phyloP scores from a whole-genome alignment of 2,113 vertebrate genomes.

The Theristicus caerulescens region DNA sequence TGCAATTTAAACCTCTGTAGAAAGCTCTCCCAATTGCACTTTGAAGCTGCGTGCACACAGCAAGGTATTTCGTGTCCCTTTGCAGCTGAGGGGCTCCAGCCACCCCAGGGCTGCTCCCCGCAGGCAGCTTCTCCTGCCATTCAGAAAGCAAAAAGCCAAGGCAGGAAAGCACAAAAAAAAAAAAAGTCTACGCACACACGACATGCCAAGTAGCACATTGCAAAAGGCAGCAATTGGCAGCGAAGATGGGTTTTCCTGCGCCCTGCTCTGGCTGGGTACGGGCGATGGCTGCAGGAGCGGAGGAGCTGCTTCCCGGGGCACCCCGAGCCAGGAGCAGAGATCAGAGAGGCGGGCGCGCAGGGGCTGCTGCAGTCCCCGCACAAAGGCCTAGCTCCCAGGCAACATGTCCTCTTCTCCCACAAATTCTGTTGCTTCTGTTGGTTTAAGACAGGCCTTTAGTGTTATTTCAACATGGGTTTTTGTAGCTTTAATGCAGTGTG shows the following conservation, averaged over 20 bases:
- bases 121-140: background rate
- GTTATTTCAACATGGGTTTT: slow-evolving; percentile 31
- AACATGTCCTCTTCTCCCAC: background rate
- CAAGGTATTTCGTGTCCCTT: background rate
- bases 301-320: background rate
- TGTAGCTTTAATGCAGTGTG: background rate
- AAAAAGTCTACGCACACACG: background rate
- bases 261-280: background rate
- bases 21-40: background rate
- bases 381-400: background rate
- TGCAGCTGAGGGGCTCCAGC: background rate
- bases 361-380: background rate
- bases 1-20: background rate
- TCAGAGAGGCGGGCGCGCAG: background rate
- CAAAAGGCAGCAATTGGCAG: background rate
- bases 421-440: background rate
- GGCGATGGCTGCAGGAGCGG: accelerated
- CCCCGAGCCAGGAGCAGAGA: background rate
- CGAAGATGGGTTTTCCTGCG: background rate
- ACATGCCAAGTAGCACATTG: background rate
- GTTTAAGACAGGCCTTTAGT: background rate
- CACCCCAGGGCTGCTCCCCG: background rate
- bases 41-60: background rate
- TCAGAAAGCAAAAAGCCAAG: background rate
- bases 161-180: background rate